Evolutionary conservation across 2,113 vertebrate genomes (phyloP), one percentile per base, ranked within the genome.

Genomic region (Sinocyclocheilus grahami): DNA sequence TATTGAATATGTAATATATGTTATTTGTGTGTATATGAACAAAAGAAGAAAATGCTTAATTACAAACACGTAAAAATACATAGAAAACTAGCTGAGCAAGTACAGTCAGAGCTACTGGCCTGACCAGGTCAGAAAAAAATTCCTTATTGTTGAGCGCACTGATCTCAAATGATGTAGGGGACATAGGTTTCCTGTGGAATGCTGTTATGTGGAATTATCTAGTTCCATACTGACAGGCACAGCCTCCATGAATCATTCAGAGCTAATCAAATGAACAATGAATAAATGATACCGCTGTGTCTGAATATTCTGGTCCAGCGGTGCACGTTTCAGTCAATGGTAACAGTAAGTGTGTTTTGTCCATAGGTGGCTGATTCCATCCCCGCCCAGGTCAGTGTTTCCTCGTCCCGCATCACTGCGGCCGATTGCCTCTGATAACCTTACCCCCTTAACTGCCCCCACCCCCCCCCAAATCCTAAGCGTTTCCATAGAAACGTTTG

Each of bases 361-460:
- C 95, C 93, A 89, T 89, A 95, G 94, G 95, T 95, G 90, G 92
- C 94, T 83, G 94, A 95, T 86, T 95, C 95, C 91, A 93, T 95
- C 89, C 95, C 95, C 0, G 95, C 95, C 90, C 94, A 95, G 95
- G 94, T 95, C 92, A 95, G 94, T 95, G 88, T 89, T 87, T 82
- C 87, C 86, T 88, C 85, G 7, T 79, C 65, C 63, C 58, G 65
- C 78, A 37, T 78, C 37, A 82, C 14, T 69, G 63, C 55, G 16
- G 12, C 42, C 48, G 18, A 20, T 58, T 69, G 13, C n/a, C 33
- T 71, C 84, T 42, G 24, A 85, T 63, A 63, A 78, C 39, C 51
- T 76, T 14, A 51, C 48, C 48, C 78, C 42, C 74, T n/a, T 5
- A 37, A 84, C 12, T 30, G 1, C 53, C 53, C 46, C 46, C 10